Evolutionary conservation across 1,140 invertebrate species (phyloP), one percentile per base, ranked within the genome.

Genomic region (Sycophaga agraensis): DNA sequence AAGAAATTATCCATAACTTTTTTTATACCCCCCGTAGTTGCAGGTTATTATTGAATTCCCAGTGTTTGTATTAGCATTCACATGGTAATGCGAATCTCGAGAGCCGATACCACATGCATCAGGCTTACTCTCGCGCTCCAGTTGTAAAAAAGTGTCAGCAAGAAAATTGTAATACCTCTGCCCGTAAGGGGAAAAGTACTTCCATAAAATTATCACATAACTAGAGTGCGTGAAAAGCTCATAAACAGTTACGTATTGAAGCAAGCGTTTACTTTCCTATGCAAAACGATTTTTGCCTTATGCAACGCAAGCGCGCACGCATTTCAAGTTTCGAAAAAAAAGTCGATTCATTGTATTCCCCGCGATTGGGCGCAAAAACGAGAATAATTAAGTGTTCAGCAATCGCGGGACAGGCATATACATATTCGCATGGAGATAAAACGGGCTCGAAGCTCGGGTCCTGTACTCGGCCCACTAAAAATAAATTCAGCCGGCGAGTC

Each of bases 131-230:
- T n/a, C n/a, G n/a, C n/a, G n/a, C 1, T 37, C 3, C 17, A 37
- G 11, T 22, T 35, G 50, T 22, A 14, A n/a, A 49, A 42, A 40
- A 31, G 28, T 31, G 3, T 19, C 19, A 8, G 42, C 19, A 26
- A 54, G 34, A 24, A 43, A 43, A 59, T 51, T 59, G 46, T 49
- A 49, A 37, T 21, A 37, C 12, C 17, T 37, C 9, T 39, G 17
- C 37, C 17, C 26, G n/a, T 37, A n/a, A 35, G 21, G 53, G 11
- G 35, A 37, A 7, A 39, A 24, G 40, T 22, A 24, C 12, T 48
- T 40, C 37, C 39, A 55, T 56, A 62, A 56, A 62, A 55, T 61
- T 53, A 61, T 46, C 49, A 24, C 55, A 51, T 53, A 49, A 34
- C 21, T 43, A 49, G 40, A 64, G n/a, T 58, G 28, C 39, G 31